Percentiles rank a stretch among this genome's conserved stretches.
Conservation (phyloP, 2,797 vertebrate species). For the Euthynnus affinis region DNA sequence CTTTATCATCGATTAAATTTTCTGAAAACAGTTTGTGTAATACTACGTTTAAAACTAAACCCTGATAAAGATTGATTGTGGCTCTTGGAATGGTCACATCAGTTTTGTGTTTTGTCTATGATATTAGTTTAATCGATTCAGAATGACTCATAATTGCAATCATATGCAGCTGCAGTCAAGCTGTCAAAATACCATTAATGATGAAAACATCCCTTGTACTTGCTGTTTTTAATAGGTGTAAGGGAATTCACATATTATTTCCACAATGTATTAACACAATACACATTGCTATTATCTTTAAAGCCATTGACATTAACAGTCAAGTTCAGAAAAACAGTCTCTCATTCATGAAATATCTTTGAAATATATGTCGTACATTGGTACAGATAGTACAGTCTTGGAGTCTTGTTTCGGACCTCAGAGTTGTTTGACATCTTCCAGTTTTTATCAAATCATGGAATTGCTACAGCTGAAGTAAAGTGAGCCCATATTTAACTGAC, state of each 20-base stretch:
- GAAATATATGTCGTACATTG: too few relatives aligned
- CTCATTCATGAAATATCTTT: conserved; percentile 4
- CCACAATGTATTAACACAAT: conserved; percentile 12
- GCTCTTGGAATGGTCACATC: neutral
- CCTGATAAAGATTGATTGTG: conserved; percentile 4
- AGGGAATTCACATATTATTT: conserved; percentile 39
- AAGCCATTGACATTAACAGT: conserved; percentile 1
- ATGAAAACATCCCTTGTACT: conserved; percentile 34
- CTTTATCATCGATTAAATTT: conserved; percentile 29
- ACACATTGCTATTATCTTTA: neutral
- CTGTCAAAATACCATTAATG: conserved; percentile 49
- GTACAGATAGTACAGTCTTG: neutral
- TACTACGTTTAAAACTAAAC: conserved; percentile 28
- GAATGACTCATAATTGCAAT: conserved; percentile 56
- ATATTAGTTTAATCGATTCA: conserved; percentile 51
- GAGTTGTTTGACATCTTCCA: too few relatives aligned
- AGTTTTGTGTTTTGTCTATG: conserved; percentile 36
- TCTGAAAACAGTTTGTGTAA: conserved; percentile 38
- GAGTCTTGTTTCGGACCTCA: neutral
- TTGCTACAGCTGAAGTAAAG: neutral
- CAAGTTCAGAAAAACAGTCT: neutral
- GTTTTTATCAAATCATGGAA: neutral
- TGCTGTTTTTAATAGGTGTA: conserved; percentile 36
- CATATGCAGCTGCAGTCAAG: conserved; percentile 64
- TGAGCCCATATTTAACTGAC: neutral